Percentiles rank a stretch among this genome's conserved stretches.
Conservation (phyloP, 1,140 invertebrate genomes). For the Heterodera schachtii region DNA sequence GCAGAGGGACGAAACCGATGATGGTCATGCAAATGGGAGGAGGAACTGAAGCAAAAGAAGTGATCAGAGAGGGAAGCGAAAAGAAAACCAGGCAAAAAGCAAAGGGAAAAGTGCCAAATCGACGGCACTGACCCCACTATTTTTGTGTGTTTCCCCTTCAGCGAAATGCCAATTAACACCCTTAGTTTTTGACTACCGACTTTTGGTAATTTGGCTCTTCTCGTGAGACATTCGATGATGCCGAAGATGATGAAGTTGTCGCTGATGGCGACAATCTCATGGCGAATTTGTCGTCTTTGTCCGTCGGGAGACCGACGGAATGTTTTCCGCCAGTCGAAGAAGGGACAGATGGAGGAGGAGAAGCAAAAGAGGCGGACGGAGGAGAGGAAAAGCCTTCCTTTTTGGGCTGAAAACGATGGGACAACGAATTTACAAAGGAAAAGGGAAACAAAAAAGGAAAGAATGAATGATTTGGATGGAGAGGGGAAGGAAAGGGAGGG, state of each 20-base stretch:
- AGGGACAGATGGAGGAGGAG: background rate
- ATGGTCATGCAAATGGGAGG: background rate
- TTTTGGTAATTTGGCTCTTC: background rate
- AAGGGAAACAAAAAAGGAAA: too few species aligned
- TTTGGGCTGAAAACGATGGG: background rate
- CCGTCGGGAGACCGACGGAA: background rate
- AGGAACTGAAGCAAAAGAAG: background rate
- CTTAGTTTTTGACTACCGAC: background rate
- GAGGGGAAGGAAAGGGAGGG: too few species aligned
- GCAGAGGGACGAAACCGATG: background rate
- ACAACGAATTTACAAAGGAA: too few species aligned
- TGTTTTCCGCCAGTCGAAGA: background rate
- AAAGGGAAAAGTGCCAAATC: too few species aligned
- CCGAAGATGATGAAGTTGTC: background rate
- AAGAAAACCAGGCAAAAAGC: too few species aligned
- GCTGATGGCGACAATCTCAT: background rate
- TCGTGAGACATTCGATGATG: background rate
- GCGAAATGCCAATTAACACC: background rate
- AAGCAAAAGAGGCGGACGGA: conserved; percentile 13
- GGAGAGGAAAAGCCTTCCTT: conserved; percentile 18
- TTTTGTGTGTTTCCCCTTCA: too few species aligned
- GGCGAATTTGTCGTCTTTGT: background rate
- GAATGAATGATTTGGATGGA: too few species aligned
- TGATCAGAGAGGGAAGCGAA: background rate
- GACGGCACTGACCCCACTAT: too few species aligned